These are phyloP conservation scores for Cryptomyrus ogoouensis DNA, from an alignment of 2,113 vertebrate genomes.

Conservation along the genomic window DNA sequence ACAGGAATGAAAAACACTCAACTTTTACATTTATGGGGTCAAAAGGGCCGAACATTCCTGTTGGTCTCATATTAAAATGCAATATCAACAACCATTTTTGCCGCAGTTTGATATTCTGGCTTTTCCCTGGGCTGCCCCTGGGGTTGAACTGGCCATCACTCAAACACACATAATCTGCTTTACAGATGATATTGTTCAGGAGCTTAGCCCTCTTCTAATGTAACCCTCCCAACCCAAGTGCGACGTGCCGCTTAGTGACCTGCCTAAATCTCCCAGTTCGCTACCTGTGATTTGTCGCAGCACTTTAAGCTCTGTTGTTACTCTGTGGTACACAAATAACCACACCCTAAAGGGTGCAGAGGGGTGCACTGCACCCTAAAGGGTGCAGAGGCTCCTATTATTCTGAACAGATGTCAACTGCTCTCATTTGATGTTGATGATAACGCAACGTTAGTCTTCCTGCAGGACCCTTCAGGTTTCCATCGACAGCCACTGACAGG, in stretches of 20 bases:
- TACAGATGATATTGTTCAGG: not conserved
- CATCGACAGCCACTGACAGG: not conserved
- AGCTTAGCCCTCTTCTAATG: not conserved
- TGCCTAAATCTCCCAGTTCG: not conserved
- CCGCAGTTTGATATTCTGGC: not conserved
- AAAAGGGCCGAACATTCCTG: not conserved
- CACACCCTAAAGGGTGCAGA: too few relatives aligned
- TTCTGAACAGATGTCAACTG: not conserved
- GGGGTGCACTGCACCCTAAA: not conserved
- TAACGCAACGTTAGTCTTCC: not conserved
- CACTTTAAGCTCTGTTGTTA: not conserved
- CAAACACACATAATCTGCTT: not conserved
- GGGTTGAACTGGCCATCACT: not conserved
- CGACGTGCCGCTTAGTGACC: not conserved
- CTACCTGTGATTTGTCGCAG: not conserved
- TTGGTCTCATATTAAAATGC: not conserved
- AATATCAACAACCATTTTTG: not conserved
- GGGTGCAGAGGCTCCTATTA: not conserved
- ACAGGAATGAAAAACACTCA: not conserved
- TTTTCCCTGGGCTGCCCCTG: not conserved
- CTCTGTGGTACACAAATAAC: not conserved
- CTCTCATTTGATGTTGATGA: not conserved
- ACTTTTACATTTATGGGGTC: not conserved
- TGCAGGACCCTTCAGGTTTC: not conserved
- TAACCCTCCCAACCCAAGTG: not conserved